Base-by-base conservation (phyloP, 2,113 vertebrate genomes). In the Calidris pygmaea region DNA sequence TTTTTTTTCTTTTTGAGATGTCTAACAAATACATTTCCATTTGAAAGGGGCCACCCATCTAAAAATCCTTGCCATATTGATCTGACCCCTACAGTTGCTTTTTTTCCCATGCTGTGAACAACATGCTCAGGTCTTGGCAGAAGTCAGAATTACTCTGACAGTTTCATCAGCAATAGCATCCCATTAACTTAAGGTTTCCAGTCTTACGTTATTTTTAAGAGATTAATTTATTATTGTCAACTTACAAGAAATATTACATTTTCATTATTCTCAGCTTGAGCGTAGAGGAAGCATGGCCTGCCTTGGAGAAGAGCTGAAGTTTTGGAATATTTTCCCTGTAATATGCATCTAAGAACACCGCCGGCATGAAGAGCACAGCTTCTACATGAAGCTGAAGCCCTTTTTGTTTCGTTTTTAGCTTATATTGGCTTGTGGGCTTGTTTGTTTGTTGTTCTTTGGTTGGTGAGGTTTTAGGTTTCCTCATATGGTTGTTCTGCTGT, bases 381-480 rank as follows among this genome's bases (percentile, higher is more conserved):
- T 85, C 35, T 85, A 30, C 71, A 29, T 48, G 12, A 63, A 74
- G 67, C 29, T 21, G 5, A 90, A 90, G 78, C 55, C 68, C 14
- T 59, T 86, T 77, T 55, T 74, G 29, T 59, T 87, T 83, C 37
- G 2, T 47, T 77, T 94, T 79, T 67, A 63, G 32, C 59, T 59
- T 73, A 53, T 32, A 41, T 29, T 58, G 71, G 74, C 56, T 72
- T n/a, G 8, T 59, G 89, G 70, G 8, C 43, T 91, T 80, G 77
- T 79, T 93, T 71, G 56, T 53, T 85, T 83, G 77, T 72, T 89
- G n/a, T 35, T 77, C 82, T 88, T 93, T 80, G 85, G 67, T 84
- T 12, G 20, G 47, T 77, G 90, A 93, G 75, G 41, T 92, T 96
- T 93, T 67, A 50, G 50, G 50, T 80, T 93, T 91, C 81, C 55